A percentile compares a stretch with the other conserved stretches of the same genome.
These are phyloP conservation scores for Hyperoplus immaculatus DNA, from an alignment of 2,797 vertebrate species.

Conservation along the genomic window DNA sequence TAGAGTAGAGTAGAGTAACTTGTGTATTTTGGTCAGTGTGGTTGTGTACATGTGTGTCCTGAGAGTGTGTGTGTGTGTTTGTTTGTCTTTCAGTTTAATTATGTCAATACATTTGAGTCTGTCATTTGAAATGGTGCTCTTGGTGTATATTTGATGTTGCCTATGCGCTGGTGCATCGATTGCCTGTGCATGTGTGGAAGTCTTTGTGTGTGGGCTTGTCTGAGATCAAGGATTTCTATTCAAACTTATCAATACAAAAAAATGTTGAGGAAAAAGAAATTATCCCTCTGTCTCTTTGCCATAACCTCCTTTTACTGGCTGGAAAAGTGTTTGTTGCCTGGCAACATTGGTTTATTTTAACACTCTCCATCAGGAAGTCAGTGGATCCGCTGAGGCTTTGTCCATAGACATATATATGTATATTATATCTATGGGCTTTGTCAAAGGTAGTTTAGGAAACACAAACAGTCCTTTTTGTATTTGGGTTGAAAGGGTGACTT, in stretches of 20 bases:
- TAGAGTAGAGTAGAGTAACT: background rate
- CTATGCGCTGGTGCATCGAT: background rate
- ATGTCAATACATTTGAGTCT: background rate
- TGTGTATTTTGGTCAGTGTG: background rate
- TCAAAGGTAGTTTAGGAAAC: conserved; percentile 41
- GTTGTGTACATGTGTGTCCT: background rate
- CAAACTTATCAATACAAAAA: conserved; percentile 33
- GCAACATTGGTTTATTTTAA: conserved; percentile 76
- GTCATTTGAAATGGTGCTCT: conserved; percentile 7
- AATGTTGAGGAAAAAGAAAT: conserved; percentile 30
- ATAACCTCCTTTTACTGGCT: conserved; percentile 37
- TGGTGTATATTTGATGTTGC: background rate
- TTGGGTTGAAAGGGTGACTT: conserved; percentile 40
- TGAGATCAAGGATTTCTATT: conserved; percentile 44
- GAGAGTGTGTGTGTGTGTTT: background rate
- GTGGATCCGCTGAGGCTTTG: too few relatives aligned
- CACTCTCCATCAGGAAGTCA: conserved; percentile 46
- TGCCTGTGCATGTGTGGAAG: background rate
- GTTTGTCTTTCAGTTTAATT: background rate
- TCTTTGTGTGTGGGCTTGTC: background rate
- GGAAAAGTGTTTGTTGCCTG: conserved; percentile 69
- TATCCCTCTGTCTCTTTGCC: conserved; percentile 39
- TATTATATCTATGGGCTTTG: background rate
- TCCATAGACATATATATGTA: too few relatives aligned
- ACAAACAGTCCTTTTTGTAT: conserved; percentile 45